A percentile compares a stretch with the other conserved stretches of the same genome.
Conservation (phyloP, 2,797 vertebrate species). For the Macropus fuliginosus region DNA sequence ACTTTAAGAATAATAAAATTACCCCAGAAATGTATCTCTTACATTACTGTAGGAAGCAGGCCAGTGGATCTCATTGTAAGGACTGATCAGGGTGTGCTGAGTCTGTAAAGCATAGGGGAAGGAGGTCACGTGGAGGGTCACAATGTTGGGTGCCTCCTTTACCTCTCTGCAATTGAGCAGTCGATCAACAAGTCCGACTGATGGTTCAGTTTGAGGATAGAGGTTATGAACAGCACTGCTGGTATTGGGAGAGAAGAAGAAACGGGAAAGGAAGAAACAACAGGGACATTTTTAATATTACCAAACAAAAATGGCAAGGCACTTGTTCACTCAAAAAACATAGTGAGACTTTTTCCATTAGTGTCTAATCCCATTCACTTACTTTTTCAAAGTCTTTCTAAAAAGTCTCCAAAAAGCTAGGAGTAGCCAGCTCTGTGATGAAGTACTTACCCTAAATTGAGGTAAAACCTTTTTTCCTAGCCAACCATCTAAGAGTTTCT, state of each 20-base stretch:
- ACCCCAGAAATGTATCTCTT: constrained; percentile 71
- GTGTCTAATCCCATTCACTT: background rate
- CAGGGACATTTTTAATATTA: rapidly evolving
- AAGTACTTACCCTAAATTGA: background rate
- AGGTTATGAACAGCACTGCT: constrained; percentile 84
- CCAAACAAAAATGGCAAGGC: background rate
- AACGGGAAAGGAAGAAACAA: background rate
- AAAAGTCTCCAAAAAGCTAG: background rate
- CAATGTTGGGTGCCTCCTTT: constrained; percentile 94
- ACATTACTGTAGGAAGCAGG: constrained; percentile 93
- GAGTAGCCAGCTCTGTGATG: background rate
- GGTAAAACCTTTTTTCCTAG: background rate
- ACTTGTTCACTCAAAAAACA: background rate
- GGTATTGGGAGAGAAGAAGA: constrained; percentile 48
- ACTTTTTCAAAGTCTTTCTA: background rate
- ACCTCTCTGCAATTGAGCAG: constrained; percentile 95
- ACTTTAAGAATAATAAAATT: background rate
- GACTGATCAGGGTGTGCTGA: constrained; percentile 95
- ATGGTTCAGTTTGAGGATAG: constrained; percentile 87
- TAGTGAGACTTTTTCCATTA: rapidly evolving
- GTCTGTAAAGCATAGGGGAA: constrained; percentile 98
- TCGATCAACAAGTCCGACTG: constrained; percentile 92
- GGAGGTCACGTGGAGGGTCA: constrained; percentile 96
- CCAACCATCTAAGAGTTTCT: background rate
- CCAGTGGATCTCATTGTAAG: constrained; percentile 99